Evolutionary conservation across 2,888 invertebrate species (phyloP).

Genomic region (Sialis lutaria): DNA sequence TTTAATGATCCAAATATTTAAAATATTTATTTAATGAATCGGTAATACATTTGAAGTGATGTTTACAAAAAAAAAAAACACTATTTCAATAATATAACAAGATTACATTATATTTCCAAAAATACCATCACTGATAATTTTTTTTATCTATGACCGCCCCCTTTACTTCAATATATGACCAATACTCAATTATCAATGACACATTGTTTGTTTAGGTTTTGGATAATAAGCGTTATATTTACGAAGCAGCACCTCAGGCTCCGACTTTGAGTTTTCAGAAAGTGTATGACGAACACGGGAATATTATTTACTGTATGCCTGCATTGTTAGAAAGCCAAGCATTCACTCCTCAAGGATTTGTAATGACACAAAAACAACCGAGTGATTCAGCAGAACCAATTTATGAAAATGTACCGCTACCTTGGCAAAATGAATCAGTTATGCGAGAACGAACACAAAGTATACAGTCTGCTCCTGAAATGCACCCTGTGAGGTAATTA

Average conservation of each 20-base stretch:
- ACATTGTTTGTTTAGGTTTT: conserved; percentile 9
- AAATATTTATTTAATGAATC: no score
- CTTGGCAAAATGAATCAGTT: conserved; percentile 30
- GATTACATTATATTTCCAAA: no score
- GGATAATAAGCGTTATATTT: conserved; percentile 20
- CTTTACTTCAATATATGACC: no score
- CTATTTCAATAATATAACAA: no score
- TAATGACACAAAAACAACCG: conserved; percentile 30
- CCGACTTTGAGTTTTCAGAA: conserved; percentile 38
- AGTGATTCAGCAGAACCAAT: conserved; percentile 50
- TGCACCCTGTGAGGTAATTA: conserved; percentile 17
- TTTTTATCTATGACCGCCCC: no score
- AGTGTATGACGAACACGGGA: conserved; percentile 42
- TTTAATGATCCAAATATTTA: no score
- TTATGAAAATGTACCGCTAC: conserved; percentile 63
- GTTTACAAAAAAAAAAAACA: no score
- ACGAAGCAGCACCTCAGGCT: conserved; percentile 19
- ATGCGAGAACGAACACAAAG: conserved; percentile 41
- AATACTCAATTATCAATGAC: no score
- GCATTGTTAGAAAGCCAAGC: conserved; percentile 27
- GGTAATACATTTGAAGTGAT: no score
- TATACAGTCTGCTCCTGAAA: conserved; percentile 52
- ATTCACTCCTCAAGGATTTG: conserved; percentile 25
- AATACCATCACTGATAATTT: no score
- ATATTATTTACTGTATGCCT: conserved; percentile 45